Evolutionary conservation across 2,888 invertebrate genomes (phyloP).

Genomic region (Meiosimyza decipiens): DNA sequence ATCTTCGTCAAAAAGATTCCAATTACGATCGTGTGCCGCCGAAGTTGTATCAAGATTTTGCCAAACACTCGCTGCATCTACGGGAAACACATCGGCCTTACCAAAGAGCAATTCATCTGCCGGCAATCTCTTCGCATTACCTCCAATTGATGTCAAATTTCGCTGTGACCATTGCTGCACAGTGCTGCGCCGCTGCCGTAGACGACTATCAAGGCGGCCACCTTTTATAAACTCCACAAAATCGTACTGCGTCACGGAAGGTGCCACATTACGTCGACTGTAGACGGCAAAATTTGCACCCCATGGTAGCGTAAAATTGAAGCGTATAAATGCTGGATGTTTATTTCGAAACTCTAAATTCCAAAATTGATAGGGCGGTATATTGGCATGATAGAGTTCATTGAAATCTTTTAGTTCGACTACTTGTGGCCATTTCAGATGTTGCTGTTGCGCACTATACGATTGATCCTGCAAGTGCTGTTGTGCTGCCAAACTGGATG

Average conservation of each 20-base stretch:
- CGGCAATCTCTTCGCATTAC: background rate
- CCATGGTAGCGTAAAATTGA: slow-evolving; percentile 92
- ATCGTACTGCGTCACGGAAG: slow-evolving; percentile 96
- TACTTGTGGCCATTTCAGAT: slow-evolving; percentile 80
- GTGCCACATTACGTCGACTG: slow-evolving; percentile 92
- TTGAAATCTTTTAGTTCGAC: slow-evolving; percentile 87
- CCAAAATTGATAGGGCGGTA: slow-evolving; percentile 93
- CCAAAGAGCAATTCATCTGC: background rate
- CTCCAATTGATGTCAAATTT: slow-evolving; percentile 4
- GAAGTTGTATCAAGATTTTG: background rate
- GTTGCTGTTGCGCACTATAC: slow-evolving; percentile 71
- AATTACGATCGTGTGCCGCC: background rate
- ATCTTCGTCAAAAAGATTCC: slow-evolving; percentile 39
- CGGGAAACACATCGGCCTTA: background rate
- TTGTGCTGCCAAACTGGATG: slow-evolving; percentile 54
- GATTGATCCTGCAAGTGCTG: slow-evolving; percentile 66
- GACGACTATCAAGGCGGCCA: slow-evolving; percentile 81
- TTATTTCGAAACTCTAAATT: slow-evolving; percentile 92
- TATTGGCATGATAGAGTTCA: slow-evolving; percentile 83
- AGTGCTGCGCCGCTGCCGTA: slow-evolving; percentile 70
- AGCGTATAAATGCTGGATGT: slow-evolving; percentile 87
- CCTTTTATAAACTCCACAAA: slow-evolving; percentile 95
- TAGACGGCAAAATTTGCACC: slow-evolving; percentile 96
- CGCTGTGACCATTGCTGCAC: background rate
- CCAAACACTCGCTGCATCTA: too few species aligned